Base-by-base conservation (phyloP, 2,888 invertebrate genomes). In the Ligdia adustata region DNA sequence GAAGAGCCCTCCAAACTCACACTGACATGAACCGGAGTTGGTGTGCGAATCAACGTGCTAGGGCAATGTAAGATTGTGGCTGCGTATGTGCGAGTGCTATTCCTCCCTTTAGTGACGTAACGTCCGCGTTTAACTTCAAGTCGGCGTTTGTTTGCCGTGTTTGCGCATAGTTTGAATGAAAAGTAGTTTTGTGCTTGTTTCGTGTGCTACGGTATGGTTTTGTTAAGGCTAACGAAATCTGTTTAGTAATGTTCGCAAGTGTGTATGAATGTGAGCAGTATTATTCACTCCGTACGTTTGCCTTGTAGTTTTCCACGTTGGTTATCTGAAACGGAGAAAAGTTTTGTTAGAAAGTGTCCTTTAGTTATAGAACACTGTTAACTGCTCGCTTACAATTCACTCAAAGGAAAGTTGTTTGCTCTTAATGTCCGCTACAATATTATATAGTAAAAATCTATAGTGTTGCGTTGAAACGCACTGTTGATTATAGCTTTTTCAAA, bases 101-200 rank as follows among this genome's bases (percentile, higher is more conserved):
- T 64, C 65, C 69, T 33, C 64, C 70, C 68, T 67, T 72, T 63
- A 65, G 69, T 76, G 75, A 76, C 76, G 78, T 75, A 75, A 74
- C 62, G 66, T 72, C 66, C 68, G 64, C 63, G 72, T 57, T 74
- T 70, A 61, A 72, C 74, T 72, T 74, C 66, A 63, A 79, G 72
- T 69, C 66, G 52, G 55, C 64, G 67, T 73, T 79, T 75, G 75
- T 74, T 75, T 71, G 68, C 64, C 52, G 63, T 70, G 75, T 73
- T 79, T 76, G 74, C 66, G 69, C 68, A 75, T 72, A 77, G 79
- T 82, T 82, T 79, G 73, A 77, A 82, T 79, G 78, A 75, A 77
- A 77, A 75, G 74, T 75, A 72, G 73, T 75, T 78, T 64, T 69
- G 71, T 74, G 68, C 65, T 75, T 72, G 73, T 75, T 78, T 64